phyloP scores from a whole-genome alignment of 2,888 invertebrate species.

The Acleris holmiana region DNA sequence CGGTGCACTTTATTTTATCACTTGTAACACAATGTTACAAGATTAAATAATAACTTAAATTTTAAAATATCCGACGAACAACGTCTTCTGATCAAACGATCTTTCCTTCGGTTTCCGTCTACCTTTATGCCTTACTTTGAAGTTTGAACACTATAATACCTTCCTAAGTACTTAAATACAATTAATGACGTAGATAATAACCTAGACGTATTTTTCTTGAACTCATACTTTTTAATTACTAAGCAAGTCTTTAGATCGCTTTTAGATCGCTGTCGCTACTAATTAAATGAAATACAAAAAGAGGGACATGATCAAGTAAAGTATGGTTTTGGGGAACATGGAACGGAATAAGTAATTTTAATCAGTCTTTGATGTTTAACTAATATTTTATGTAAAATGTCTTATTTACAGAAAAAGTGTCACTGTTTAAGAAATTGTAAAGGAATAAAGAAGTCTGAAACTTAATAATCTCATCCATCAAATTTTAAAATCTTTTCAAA shows the following conservation, averaged over 20 bases:
- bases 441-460: background rate
- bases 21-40: no score
- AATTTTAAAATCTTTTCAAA: background rate
- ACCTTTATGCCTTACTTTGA: no score
- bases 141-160: no score
- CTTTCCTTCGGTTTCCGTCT: no score
- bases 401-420: no score
- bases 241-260: background rate
- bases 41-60: no score
- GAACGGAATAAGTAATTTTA: background rate
- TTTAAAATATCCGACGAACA: no score
- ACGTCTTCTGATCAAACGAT: no score
- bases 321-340: background rate
- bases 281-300: background rate
- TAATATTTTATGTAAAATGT: background rate
- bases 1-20: no score
- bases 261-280: background rate
- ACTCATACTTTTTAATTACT: slow-evolving; percentile 3
- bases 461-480: background rate
- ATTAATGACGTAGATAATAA: background rate
- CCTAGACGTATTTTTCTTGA: background rate
- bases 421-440: no score
- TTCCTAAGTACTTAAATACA: no score
- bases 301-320: background rate
- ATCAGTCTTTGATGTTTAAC: background rate